A percentile compares a stretch with the other conserved stretches of the same genome.
These are phyloP conservation scores for Apamea epomidion DNA, from an alignment of 2,888 invertebrate species.

Conservation along the genomic window DNA sequence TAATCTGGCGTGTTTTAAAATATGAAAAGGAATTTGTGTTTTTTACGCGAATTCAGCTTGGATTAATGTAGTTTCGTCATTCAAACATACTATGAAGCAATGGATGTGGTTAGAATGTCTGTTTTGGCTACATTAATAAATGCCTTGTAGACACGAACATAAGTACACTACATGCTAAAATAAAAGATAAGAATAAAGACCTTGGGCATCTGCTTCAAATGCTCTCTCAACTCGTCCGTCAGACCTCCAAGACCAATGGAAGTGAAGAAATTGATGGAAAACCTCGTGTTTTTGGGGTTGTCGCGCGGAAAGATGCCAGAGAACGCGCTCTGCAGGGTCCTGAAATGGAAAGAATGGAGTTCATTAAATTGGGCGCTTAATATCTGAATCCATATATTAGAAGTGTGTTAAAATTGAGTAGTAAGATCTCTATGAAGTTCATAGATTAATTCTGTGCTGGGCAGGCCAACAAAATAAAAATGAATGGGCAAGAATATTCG, in stretches of 20 bases:
- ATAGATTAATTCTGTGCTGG: neutral
- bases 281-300: conserved; percentile 98
- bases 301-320: conserved; percentile 98
- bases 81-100: neutral
- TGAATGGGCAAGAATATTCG: neutral
- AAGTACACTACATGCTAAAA: neutral
- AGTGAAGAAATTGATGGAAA: conserved; percentile 99
- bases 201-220: conserved; percentile 95
- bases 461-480: neutral
- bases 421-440: neutral
- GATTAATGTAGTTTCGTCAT: neutral
- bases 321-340: conserved; percentile 96
- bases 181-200: conserved; percentile 66
- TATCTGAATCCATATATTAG: conserved; percentile 33
- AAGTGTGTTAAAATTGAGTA: neutral
- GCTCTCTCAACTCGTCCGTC: conserved; percentile 97
- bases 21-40: too few species aligned
- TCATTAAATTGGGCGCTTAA: conserved; percentile 49
- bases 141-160: neutral
- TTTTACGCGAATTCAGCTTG: too few species aligned
- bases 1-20: neutral
- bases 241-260: conserved; percentile 99
- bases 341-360: conserved; percentile 83
- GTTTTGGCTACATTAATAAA: neutral
- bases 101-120: neutral